These are phyloP conservation scores for Zaprionus davidi DNA, from an alignment of 1,140 invertebrate genomes.

Conservation along the genomic window DNA sequence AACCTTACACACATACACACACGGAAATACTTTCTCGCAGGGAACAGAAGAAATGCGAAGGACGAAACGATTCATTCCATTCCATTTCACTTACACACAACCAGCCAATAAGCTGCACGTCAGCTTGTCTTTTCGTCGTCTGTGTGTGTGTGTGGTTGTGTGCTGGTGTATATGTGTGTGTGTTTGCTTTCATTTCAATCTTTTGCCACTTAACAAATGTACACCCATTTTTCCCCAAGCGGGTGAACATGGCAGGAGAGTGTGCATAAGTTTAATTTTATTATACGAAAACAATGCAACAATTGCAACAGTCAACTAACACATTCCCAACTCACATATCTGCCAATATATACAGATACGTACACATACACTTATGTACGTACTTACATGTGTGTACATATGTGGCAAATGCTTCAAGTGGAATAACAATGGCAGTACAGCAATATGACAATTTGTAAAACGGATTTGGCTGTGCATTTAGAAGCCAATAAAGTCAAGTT, in stretches of 20 bases:
- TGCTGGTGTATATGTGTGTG: constrained; percentile 23
- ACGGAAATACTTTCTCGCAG: background rate
- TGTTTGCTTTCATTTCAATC: constrained; percentile 77
- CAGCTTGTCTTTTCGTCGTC: constrained; percentile 28
- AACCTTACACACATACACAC: constrained; percentile 46
- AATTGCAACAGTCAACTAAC: constrained; percentile 56
- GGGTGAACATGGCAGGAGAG: constrained; percentile 21
- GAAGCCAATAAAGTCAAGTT: constrained; percentile 77
- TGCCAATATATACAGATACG: background rate
- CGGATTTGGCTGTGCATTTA: constrained; percentile 78
- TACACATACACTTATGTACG: constrained; percentile 2
- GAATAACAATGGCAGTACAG: constrained; percentile 44
- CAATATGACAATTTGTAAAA: constrained; percentile 76
- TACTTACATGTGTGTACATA: background rate
- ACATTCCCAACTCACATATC: constrained; percentile 17
- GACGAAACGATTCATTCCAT: constrained; percentile 71
- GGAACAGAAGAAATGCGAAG: constrained; percentile 31
- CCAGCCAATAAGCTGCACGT: constrained; percentile 71
- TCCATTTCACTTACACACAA: constrained; percentile 75
- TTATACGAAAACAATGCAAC: constrained; percentile 81
- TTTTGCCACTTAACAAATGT: constrained; percentile 81
- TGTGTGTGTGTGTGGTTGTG: constrained; percentile 13
- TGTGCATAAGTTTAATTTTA: constrained; percentile 81
- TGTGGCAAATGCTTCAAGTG: constrained; percentile 28
- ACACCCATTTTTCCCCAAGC: constrained; percentile 53